Conservation (phyloP, 2,888 invertebrate genomes). For the Scaptomyza caliginosa region DNA sequence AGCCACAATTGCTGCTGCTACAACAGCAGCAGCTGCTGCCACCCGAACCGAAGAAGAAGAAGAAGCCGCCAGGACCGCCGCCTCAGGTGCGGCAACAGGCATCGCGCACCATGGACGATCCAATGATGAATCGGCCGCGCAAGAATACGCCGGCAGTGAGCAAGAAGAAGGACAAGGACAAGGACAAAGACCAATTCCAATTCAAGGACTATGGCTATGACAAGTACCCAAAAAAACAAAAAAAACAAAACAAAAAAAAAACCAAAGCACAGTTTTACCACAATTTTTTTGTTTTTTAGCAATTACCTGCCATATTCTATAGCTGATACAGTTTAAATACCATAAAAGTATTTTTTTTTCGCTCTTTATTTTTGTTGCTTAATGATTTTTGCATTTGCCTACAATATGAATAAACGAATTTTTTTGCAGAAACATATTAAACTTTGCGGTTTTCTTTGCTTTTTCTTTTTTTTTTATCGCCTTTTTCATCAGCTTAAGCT, state of each 20-base stretch:
- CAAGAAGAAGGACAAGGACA: conserved; percentile 70
- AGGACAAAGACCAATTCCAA: conserved; percentile 45
- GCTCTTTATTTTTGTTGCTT: not conserved
- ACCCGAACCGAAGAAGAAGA: conserved; percentile 77
- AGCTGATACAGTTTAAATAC: conserved; percentile 12
- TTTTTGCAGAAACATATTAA: conserved; percentile 17
- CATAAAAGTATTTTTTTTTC: not conserved
- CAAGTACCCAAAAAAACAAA: conserved; percentile 69
- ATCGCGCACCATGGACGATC: conserved; percentile 81
- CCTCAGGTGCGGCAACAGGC: conserved; percentile 72
- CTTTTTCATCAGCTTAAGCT: conserved; percentile 26
- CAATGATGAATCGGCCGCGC: conserved; percentile 82
- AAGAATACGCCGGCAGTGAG: conserved; percentile 60
- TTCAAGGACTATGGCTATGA: conserved; percentile 71
- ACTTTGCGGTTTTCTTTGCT: conserved; percentile 45
- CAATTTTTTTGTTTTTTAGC: not conserved
- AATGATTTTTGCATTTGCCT: not conserved
- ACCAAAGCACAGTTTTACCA: conserved; percentile 5
- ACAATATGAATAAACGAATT: conserved; percentile 34
- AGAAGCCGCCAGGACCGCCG: conserved; percentile 81
- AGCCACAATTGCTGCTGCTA: conserved; percentile 47
- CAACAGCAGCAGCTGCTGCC: conserved; percentile 60
- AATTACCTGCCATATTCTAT: conserved; percentile 17
- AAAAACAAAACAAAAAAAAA: conserved; percentile 30
- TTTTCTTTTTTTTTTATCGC: conserved; percentile 1